Percentiles rank a stretch among this genome's conserved stretches.
Evolutionary conservation across 2,113 vertebrate genomes (phyloP).

Genomic region (Aldabrachelys gigantea): DNA sequence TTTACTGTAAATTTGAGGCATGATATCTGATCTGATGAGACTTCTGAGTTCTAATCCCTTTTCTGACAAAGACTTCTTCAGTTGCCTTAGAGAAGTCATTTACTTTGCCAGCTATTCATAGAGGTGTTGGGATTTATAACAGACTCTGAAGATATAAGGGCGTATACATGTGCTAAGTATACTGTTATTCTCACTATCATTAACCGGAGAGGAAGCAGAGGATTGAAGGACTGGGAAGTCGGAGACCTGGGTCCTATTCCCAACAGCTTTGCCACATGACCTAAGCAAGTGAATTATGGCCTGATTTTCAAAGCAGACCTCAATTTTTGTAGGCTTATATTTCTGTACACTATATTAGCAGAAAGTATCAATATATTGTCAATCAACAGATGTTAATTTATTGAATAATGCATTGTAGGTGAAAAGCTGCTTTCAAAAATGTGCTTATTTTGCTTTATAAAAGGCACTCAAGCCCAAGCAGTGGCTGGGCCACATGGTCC

Average conservation of each 20-base stretch:
- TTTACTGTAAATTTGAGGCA: not conserved
- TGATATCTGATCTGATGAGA: not conserved
- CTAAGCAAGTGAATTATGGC: fast-evolving
- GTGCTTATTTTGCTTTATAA: not conserved
- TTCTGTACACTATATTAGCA: not conserved
- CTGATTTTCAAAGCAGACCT: not conserved
- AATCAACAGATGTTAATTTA: not conserved
- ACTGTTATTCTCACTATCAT: not conserved
- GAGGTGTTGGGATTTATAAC: not conserved
- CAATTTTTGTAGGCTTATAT: not conserved
- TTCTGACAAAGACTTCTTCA: not conserved
- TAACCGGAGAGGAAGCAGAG: not conserved
- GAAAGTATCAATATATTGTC: not conserved
- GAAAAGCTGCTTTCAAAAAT: not conserved
- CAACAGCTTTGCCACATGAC: not conserved
- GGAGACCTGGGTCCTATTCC: not conserved
- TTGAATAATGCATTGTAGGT: not conserved
- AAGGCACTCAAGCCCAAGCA: not conserved
- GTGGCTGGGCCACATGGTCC: not conserved
- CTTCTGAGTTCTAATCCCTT: fast-evolving
- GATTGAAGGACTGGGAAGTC: not conserved
- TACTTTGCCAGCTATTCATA: not conserved
- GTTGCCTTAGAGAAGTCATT: fast-evolving
- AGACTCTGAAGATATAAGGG: not conserved
- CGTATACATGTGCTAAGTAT: not conserved